These are phyloP conservation scores for Chloroceryle amazona DNA, from an alignment of 2,797 vertebrate species.

Conservation along the genomic window DNA sequence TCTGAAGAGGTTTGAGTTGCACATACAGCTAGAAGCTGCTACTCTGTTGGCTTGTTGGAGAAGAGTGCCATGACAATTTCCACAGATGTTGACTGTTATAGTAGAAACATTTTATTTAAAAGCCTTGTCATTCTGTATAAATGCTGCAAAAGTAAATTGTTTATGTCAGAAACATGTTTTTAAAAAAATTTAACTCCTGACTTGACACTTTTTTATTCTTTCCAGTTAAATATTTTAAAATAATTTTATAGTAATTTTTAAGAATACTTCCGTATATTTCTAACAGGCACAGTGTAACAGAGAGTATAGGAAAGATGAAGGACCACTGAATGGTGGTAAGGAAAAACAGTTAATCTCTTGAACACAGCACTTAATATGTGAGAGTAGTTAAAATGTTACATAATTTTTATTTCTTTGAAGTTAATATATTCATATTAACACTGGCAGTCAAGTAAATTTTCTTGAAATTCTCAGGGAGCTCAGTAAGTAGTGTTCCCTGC, in stretches of 20 bases:
- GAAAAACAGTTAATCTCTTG: neutral
- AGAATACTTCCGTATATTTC: neutral
- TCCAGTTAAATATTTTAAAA: neutral
- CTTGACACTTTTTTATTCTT: neutral
- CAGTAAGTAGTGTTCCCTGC: neutral
- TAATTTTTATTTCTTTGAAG: neutral
- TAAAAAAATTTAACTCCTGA: neutral
- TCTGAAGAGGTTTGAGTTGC: neutral
- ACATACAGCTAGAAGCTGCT: neutral
- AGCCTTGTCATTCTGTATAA: neutral
- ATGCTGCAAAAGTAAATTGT: neutral
- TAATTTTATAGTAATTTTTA: neutral
- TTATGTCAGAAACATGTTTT: neutral
- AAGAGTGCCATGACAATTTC: neutral
- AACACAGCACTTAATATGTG: neutral
- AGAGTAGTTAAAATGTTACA: neutral
- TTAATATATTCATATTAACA: neutral
- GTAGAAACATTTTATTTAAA: neutral
- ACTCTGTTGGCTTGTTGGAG: neutral
- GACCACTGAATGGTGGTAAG: fast-evolving
- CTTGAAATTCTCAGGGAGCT: neutral
- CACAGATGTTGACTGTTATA: fast-evolving
- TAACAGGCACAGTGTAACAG: neutral
- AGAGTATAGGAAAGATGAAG: neutral
- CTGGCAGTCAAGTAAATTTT: neutral